Conservation (phyloP, 2,888 invertebrate genomes). For the Pristionchus fissidentatus region DNA sequence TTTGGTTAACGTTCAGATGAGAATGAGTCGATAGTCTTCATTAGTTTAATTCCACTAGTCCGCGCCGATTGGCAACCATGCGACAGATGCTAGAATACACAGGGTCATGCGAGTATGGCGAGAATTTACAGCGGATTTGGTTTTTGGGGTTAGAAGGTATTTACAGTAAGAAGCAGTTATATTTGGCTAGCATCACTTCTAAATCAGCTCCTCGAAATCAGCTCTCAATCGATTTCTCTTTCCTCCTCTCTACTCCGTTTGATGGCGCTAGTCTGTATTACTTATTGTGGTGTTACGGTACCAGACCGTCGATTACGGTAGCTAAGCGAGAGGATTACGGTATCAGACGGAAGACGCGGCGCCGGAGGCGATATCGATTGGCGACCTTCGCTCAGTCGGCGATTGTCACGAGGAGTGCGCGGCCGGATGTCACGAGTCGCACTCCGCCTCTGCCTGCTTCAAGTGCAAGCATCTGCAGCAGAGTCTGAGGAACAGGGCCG, state of each 20-base stretch:
- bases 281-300: too few relatives aligned
- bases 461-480: conserved; percentile 72
- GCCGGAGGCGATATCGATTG: conserved; percentile 57
- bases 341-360: conserved; percentile 54
- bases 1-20: too few relatives aligned
- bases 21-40: too few relatives aligned
- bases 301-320: background rate
- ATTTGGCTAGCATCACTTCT: background rate
- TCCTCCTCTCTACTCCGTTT: background rate
- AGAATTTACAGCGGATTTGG: too few relatives aligned
- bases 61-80: too few relatives aligned
- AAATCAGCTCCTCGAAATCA: background rate
- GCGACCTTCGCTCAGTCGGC: conserved; percentile 69
- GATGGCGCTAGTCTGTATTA: background rate
- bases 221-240: too few relatives aligned
- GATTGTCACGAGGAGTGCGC: conserved; percentile 72
- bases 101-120: too few relatives aligned
- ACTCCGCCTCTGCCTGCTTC: conserved; percentile 71
- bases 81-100: too few relatives aligned
- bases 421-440: conserved; percentile 68
- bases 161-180: too few relatives aligned
- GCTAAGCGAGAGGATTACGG: too few relatives aligned
- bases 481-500: conserved; percentile 71
- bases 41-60: too few relatives aligned
- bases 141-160: too few relatives aligned